Evolutionary conservation across 2,888 invertebrate species (phyloP), one percentile per base, ranked within the genome.

Genomic region (Caenorhabditis sp.): DNA sequence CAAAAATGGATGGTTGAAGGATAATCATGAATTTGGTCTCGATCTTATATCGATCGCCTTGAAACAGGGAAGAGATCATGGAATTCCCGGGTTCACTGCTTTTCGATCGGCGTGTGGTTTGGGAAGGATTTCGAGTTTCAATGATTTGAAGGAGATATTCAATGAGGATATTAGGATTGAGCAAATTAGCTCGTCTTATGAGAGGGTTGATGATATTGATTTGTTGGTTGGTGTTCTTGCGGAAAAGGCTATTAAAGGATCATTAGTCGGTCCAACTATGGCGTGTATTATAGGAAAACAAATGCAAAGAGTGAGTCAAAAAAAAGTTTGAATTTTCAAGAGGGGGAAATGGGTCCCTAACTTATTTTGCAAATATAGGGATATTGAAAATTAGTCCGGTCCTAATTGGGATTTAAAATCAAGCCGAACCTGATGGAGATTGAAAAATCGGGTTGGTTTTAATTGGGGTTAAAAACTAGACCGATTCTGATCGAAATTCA

Each of bases 21-120:
- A 77, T 36, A 76, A 77, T 61, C 70, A 72, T 27, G 79, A 78
- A 12, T 70, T 83, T 58, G 87, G 87, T 21, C 66, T 87, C 53
- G 87, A 87, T 63, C 63, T 87, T 49, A 83, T 81, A 21, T 80
- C 88, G 4, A 80, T 87, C 31, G 83, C 85, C 0, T 59, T 88
- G 60, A 86, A 87, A 63, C 84, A 84, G 65, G 86, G 86, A 20
- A 75, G 88, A 52, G 88, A 88, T 67, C 88, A 88, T 71, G 88
- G 88, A 50, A 67, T 87, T 38, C 84, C 87, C 7, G 77, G 82
- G 14, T 87, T 86, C 71, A 82, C 83, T 10, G 69, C 81, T 7
- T 70, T 87, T 58, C 67, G 87, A 50, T 70, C 77, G 10, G 79
- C 82, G 49, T 87, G 87, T 73, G 87, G 87, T 20, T 70, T 87